These are phyloP conservation scores for Teleopsis dalmanni DNA, from an alignment of 1,140 invertebrate species.

Conservation along the genomic window DNA sequence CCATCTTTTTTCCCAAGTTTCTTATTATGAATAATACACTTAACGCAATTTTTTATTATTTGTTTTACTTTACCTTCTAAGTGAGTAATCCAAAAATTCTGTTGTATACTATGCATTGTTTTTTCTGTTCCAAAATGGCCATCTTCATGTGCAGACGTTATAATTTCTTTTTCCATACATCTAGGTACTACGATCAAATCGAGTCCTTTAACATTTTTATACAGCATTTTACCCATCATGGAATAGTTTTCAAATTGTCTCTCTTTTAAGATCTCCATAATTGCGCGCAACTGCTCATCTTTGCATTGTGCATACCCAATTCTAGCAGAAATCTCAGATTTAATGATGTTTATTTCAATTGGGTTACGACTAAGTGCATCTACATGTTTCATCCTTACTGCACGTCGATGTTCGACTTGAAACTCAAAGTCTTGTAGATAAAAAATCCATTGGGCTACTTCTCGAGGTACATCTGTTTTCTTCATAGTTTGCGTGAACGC, in stretches of 20 bases:
- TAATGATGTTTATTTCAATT: not conserved
- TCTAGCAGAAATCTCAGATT: not conserved
- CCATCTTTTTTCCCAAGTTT: conserved; percentile 42
- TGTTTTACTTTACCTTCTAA: conserved; percentile 27
- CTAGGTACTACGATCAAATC: conserved; percentile 3
- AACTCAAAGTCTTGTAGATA: conserved; percentile 36
- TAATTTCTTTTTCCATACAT: conserved; percentile 8
- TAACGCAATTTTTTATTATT: conserved; percentile 27
- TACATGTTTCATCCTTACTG: conserved; percentile 25
- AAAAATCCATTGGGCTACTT: conserved; percentile 23
- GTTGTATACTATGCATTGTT: conserved; percentile 2
- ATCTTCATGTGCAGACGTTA: not conserved
- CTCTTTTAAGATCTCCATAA: not conserved
- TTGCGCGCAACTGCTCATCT: conserved; percentile 2
- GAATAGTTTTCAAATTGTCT: not conserved
- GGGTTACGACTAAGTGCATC: conserved; percentile 25
- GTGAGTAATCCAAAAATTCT: conserved; percentile 16
- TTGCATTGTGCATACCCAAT: conserved; percentile 1
- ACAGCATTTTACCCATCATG: not conserved
- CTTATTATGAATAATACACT: conserved; percentile 23
- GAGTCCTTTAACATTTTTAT: not conserved
- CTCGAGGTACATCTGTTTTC: conserved; percentile 23
- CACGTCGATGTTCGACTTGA: conserved; percentile 38
- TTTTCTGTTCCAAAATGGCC: conserved; percentile 4
- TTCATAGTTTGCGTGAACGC: conserved; percentile 28